Conservation (phyloP, 1,140 invertebrate species). For the Drosophila ohnishii region DNA sequence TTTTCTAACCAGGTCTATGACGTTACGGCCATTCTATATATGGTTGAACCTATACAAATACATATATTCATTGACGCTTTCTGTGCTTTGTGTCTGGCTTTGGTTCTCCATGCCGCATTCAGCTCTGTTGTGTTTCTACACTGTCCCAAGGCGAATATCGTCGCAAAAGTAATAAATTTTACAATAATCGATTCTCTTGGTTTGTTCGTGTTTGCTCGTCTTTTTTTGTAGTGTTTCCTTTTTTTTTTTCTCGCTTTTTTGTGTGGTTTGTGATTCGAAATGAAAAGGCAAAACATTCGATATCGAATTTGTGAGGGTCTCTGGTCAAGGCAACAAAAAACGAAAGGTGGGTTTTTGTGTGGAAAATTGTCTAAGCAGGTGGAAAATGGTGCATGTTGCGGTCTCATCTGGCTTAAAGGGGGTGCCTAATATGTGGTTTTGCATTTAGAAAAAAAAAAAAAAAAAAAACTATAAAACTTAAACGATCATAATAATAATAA, state of each 20-base stretch:
- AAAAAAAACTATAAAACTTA: no score
- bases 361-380: conserved; percentile 15
- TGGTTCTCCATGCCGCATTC: not conserved
- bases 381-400: conserved; percentile 8
- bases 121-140: conserved; percentile 33
- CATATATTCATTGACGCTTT: conserved; percentile 50
- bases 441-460: not conserved
- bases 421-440: not conserved
- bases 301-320: conserved; percentile 29
- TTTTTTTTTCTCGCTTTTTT: conserved; percentile 1
- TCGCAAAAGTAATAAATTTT: conserved; percentile 57
- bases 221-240: conserved; percentile 1
- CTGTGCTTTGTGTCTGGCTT: conserved; percentile 13
- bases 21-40: conserved; percentile 11
- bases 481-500: no score
- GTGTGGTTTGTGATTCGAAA: conserved; percentile 9
- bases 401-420: not conserved
- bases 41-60: not conserved
- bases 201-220: conserved; percentile 10
- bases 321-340: conserved; percentile 22
- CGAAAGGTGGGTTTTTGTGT: conserved; percentile 5
- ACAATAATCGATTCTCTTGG: conserved; percentile 58
- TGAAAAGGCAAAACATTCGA: conserved; percentile 18
- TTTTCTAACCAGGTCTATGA: conserved; percentile 75
- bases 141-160: conserved; percentile 34